These are phyloP conservation scores for Lepus timidus DNA, from an alignment of 2,113 vertebrate species.

Conservation along the genomic window DNA sequence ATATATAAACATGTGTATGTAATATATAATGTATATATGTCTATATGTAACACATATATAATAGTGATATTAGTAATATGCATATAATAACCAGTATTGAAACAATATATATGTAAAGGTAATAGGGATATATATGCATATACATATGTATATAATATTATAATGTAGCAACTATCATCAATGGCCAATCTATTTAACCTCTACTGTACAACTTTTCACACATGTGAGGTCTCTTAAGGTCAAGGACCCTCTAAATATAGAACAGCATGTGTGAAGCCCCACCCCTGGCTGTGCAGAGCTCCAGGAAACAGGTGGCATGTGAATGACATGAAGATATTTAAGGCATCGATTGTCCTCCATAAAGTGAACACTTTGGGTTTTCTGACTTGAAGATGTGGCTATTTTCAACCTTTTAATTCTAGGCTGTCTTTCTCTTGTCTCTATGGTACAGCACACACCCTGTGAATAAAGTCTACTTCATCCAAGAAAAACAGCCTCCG, in stretches of 20 bases:
- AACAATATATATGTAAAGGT: neutral
- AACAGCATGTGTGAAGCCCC: neutral
- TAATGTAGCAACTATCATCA: neutral
- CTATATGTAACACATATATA: neutral
- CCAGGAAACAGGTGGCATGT: conserved; percentile 42
- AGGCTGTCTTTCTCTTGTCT: conserved; percentile 23
- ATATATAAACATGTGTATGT: neutral
- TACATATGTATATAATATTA: neutral
- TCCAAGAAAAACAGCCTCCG: conserved; percentile 47
- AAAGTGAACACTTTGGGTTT: conserved; percentile 59
- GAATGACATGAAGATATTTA: conserved; percentile 33
- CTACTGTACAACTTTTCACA: neutral
- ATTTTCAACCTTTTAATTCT: conserved; percentile 71
- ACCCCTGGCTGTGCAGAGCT: neutral
- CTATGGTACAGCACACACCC: neutral
- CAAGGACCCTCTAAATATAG: conserved; percentile 39
- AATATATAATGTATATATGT: neutral
- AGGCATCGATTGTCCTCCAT: neutral
- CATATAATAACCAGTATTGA: neutral
- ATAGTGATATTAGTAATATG: neutral
- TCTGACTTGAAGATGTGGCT: conserved; percentile 30
- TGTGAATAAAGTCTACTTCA: neutral
- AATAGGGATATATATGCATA: too few relatives aligned
- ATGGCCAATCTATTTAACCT: neutral
- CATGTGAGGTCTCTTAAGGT: neutral